Conservation (phyloP, 2,113 vertebrate species). For the Odontesthes bonariensis region DNA sequence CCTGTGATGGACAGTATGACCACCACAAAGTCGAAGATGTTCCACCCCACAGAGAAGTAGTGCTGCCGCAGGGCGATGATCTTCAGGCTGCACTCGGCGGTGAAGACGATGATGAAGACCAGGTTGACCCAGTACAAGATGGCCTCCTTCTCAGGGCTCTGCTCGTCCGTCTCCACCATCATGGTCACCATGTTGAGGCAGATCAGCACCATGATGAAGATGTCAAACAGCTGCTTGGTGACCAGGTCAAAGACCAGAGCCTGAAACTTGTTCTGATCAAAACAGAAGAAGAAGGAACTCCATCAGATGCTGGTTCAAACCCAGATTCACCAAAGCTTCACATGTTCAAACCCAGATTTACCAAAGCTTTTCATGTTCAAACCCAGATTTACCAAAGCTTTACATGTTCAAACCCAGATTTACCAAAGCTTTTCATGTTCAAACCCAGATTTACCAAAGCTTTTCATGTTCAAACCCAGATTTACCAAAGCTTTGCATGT, state of each 20-base stretch:
- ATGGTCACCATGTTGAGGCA: conserved; percentile 98
- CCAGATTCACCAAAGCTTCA: neutral
- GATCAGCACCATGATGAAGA: conserved; percentile 95
- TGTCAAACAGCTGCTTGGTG: conserved; percentile 91
- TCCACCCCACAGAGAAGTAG: conserved; percentile 94
- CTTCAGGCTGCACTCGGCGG: conserved; percentile 89
- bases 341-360: neutral
- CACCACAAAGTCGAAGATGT: conserved; percentile 97
- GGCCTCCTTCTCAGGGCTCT: conserved; percentile 85
- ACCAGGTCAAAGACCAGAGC: conserved; percentile 92
- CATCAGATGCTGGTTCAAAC: neutral
- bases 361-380: neutral
- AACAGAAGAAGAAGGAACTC: conserved; percentile 9
- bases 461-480: neutral
- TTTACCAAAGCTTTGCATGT: neutral
- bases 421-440: neutral
- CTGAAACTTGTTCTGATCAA: conserved; percentile 62
- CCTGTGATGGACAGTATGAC: conserved; percentile 94
- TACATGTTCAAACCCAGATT: neutral
- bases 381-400: neutral
- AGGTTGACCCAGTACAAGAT: conserved; percentile 90
- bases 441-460: no score
- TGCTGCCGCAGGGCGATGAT: conserved; percentile 89
- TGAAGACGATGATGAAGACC: conserved; percentile 93
- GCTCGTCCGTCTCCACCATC: conserved; percentile 97